A percentile compares a stretch with the other conserved stretches of the same genome.
phyloP scores from a whole-genome alignment of 2,113 vertebrate species.

The Archilochus colubris region DNA sequence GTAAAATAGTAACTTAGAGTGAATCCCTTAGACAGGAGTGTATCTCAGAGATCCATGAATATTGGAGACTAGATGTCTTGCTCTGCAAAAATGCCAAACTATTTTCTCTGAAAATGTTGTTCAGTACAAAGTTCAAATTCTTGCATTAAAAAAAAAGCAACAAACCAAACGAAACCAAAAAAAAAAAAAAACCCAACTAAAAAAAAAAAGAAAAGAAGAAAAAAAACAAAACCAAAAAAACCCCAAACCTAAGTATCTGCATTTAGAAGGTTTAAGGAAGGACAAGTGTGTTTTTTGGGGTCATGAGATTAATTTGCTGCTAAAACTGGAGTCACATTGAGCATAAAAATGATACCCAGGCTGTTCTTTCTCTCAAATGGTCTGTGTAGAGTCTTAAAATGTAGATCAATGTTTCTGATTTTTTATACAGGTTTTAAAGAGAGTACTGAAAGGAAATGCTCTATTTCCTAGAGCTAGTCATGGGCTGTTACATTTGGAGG shows the following conservation, averaged over 20 bases:
- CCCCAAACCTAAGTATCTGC: too few relatives aligned
- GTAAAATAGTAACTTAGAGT: background rate
- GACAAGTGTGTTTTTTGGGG: background rate
- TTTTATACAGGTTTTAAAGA: conserved; percentile 1
- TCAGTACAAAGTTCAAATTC: background rate
- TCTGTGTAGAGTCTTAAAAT: conserved; percentile 8
- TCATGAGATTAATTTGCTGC: background rate
- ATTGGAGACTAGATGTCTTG: background rate
- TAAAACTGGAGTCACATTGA: background rate
- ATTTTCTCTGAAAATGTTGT: background rate
- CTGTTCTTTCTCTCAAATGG: background rate
- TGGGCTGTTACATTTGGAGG: background rate
- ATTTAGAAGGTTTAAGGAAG: too few relatives aligned
- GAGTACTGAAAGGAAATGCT: background rate
- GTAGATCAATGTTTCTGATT: conserved; percentile 12
- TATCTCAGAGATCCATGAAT: background rate
- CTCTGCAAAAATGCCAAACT: background rate
- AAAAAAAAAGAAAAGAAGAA: too few relatives aligned
- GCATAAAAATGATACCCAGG: background rate
- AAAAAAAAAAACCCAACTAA: too few relatives aligned
- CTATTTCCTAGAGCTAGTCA: background rate
- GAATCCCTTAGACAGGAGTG: background rate
- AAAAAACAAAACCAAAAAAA: too few relatives aligned
- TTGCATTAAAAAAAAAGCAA: background rate
- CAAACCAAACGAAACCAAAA: background rate